Evolutionary conservation across 2,797 vertebrate species (phyloP).

Genomic region (Sebastes hopkinsi): DNA sequence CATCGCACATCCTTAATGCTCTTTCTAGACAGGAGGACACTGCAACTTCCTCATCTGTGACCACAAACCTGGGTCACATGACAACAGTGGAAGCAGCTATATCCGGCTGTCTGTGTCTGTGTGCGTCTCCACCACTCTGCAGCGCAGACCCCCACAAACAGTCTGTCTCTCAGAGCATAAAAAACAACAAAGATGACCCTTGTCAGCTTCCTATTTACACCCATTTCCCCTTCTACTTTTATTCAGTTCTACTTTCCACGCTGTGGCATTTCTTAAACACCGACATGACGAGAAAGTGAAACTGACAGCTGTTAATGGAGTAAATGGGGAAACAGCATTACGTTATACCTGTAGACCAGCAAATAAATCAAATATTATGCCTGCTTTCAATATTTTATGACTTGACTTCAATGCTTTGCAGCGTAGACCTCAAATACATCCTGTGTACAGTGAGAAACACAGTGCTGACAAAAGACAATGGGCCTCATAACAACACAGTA

Average conservation of each 20-base stretch:
- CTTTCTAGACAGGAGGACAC: conserved; percentile 63
- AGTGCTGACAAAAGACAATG: conserved; percentile 61
- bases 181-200: conserved; percentile 74
- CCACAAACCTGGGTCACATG: conserved; percentile 72
- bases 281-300: conserved; percentile 58
- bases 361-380: not conserved
- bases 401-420: conserved; percentile 18
- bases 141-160: conserved; percentile 42
- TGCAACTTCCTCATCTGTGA: conserved; percentile 65
- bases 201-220: conserved; percentile 76
- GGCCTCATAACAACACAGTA: conserved; percentile 43
- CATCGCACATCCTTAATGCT: conserved; percentile 27
- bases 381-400: not conserved
- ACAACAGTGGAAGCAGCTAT: conserved; percentile 68
- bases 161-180: conserved; percentile 48
- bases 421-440: conserved; percentile 42
- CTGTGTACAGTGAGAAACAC: conserved; percentile 42
- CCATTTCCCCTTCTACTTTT: conserved; percentile 73
- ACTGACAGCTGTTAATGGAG: conserved; percentile 29
- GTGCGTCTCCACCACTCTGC: conserved; percentile 25
- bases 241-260: conserved; percentile 71
- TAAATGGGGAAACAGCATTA: conserved; percentile 1
- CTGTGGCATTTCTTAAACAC: conserved; percentile 18
- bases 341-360: not conserved
- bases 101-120: conserved; percentile 69